Conservation (phyloP, 2,113 vertebrate genomes). For the Ranitomeya variabilis region DNA sequence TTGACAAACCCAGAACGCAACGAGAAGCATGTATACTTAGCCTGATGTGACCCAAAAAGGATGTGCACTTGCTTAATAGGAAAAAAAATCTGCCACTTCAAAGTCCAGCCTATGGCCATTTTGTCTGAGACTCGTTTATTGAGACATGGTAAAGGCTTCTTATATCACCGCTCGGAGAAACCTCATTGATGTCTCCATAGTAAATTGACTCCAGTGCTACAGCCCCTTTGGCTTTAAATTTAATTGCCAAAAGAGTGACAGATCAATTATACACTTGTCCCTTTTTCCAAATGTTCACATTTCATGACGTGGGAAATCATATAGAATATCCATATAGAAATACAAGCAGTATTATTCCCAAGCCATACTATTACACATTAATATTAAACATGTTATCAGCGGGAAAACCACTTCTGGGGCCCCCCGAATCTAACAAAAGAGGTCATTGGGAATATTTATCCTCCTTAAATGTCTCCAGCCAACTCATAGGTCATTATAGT, state of each 20-base stretch:
- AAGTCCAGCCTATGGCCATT: neutral
- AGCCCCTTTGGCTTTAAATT: neutral
- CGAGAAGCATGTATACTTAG: neutral
- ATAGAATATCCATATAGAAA: neutral
- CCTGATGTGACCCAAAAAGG: neutral
- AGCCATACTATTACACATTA: neutral
- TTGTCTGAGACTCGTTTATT: neutral
- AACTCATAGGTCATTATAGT: neutral
- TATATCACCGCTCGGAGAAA: neutral
- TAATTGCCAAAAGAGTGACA: neutral
- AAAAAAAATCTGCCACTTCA: conserved; percentile 4
- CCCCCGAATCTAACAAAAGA: neutral
- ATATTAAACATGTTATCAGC: neutral
- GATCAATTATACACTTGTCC: neutral
- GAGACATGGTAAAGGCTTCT: neutral
- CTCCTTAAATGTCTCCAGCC: neutral
- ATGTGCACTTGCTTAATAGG: neutral
- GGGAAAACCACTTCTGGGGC: neutral
- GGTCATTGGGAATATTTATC: neutral
- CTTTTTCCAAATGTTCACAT: neutral
- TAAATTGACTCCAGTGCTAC: neutral
- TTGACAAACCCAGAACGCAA: too few relatives aligned
- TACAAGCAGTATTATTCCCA: neutral
- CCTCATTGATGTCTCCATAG: neutral
- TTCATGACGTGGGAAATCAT: too few relatives aligned